Percentiles rank a stretch among this genome's conserved stretches.
Evolutionary conservation across 2,113 vertebrate genomes (phyloP).

Genomic region (Xiphophorus maculatus): DNA sequence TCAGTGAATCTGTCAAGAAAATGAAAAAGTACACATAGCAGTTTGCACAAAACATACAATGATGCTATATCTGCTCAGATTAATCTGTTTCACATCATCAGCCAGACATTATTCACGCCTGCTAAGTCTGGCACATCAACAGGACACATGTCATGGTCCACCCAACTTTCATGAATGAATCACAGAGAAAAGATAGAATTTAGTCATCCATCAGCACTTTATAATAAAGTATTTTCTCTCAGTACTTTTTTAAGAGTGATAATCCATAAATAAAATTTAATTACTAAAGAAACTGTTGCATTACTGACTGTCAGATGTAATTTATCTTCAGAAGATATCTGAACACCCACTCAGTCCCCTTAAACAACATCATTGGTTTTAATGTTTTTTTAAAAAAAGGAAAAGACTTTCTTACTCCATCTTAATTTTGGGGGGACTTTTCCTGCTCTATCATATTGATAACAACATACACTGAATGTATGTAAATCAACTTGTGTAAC

Average conservation of each 20-base stretch:
- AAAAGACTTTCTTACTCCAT: neutral
- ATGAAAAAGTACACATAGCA: neutral
- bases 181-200: conserved; percentile 40
- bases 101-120: conserved; percentile 45
- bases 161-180: conserved; percentile 53
- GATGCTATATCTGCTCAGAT: conserved; percentile 48
- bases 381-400: conserved; percentile 37
- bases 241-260: conserved; percentile 34
- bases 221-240: conserved; percentile 28
- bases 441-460: no score
- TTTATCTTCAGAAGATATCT: conserved; percentile 6
- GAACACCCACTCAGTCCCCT: conserved; percentile 23
- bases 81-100: conserved; percentile 35
- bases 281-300: conserved; percentile 21
- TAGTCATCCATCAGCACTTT: conserved; percentile 45
- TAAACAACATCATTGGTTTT: conserved; percentile 28
- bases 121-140: conserved; percentile 43
- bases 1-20: neutral
- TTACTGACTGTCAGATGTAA: conserved; percentile 28
- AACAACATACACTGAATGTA: no score
- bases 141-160: conserved; percentile 47
- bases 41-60: conserved; percentile 25
- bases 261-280: conserved; percentile 33
- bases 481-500: no score
- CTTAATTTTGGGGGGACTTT: no score